A percentile compares a stretch with the other conserved stretches of the same genome.
phyloP scores from a whole-genome alignment of 2,113 vertebrate genomes.

The Corythoichthys haematopterus region DNA sequence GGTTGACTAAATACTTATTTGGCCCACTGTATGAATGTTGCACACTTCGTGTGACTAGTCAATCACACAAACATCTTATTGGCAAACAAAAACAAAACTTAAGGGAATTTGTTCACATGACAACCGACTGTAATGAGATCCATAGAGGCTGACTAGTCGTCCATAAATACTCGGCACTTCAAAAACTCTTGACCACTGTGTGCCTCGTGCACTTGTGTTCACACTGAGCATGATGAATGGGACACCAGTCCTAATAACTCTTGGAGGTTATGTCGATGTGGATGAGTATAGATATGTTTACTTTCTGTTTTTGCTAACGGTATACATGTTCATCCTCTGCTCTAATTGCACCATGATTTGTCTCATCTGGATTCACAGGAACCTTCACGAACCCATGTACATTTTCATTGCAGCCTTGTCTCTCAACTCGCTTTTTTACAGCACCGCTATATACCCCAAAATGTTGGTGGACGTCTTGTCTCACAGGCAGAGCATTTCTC shows the following conservation, averaged over 20 bases:
- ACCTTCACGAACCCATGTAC: background rate
- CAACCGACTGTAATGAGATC: background rate
- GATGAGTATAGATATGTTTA: no score
- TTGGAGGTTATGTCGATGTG: no score
- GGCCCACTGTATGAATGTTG: no score
- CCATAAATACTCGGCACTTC: background rate
- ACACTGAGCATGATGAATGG: no score
- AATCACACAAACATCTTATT: background rate
- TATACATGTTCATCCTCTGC: background rate
- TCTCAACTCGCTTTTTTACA: no score
- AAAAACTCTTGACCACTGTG: background rate
- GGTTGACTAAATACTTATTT: no score
- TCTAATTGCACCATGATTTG: background rate
- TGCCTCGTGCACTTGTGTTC: background rate
- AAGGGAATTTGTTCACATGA: background rate
- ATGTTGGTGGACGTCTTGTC: no score
- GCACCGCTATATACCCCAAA: no score
- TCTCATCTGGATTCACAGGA: background rate
- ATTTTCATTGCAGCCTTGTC: no score
- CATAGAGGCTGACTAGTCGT: background rate
- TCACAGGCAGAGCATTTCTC: background rate
- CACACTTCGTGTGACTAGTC: background rate
- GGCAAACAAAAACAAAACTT: background rate
- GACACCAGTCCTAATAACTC: no score
- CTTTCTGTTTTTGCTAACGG: background rate